Evolutionary conservation across 2,797 vertebrate species (phyloP), one percentile per base, ranked within the genome.

Genomic region (Aphelocoma californica): DNA sequence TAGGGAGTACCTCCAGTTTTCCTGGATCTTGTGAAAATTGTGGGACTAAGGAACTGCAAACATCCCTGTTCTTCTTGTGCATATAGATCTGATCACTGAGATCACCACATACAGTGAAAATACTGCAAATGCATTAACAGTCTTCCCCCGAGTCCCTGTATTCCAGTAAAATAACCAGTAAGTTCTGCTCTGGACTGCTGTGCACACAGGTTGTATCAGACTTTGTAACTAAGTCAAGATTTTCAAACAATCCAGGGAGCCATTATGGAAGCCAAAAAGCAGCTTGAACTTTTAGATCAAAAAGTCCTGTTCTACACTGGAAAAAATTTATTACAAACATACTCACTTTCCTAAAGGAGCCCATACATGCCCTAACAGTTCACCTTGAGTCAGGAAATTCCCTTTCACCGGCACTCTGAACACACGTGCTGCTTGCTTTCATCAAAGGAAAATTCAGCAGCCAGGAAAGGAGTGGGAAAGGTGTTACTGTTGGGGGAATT

Each of bases 361-460:
- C 58, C 58, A 71, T 93, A 75, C 94, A 69, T 26, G 62, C 62
- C 86, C 66, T 31, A n/a, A 61, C 77, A 70, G 54, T 73, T 92
- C 83, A 62, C 54, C 38, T 23, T 47, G 38, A 36, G 28, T 86
- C 66, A 56, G 94, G 80, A 92, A 97, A 94, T 83, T 79, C 88
- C 93, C 90, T 75, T 72, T n/a, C 51, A 18, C 54, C 56, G 13
- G 58, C 86, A 32, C 65, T 23, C 65, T 4, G 29, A 73, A 48
- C 1, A 1, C 71, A 80, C 1, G 0, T 56, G 75, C 78, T 47
- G 58, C 73, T 74, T 51, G 62, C 50, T 65, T 56, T 56, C 70
- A 85, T 65, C 91, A 65, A 75, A 92, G 73, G 23, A 56, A 78
- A 79, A 81, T 10, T 23, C 7, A 45, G 73, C n/a, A 6, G 64